Evolutionary conservation across 2,113 vertebrate species (phyloP).

Genomic region (Hippotragus niger): DNA sequence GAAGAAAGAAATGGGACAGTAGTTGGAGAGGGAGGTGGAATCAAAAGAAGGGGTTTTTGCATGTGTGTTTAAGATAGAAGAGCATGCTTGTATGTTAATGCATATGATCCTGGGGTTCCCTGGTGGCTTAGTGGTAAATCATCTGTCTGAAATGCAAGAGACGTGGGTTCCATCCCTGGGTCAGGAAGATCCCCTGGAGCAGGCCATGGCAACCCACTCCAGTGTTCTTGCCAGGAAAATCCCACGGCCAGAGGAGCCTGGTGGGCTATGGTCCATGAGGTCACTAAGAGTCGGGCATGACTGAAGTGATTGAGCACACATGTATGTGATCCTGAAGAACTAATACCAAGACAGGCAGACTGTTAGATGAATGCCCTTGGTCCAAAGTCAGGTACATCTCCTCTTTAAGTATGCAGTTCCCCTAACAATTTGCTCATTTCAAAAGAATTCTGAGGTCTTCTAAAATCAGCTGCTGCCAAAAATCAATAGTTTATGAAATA

Average conservation of each 20-base stretch:
- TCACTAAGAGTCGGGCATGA: neutral
- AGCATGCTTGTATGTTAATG: neutral
- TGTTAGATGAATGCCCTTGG: neutral
- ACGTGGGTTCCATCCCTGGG: neutral
- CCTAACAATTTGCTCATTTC: neutral
- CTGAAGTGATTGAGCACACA: neutral
- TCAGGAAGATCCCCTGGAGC: neutral
- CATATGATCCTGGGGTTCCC: neutral
- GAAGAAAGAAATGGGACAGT: neutral
- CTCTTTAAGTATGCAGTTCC: neutral
- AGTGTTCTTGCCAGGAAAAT: neutral
- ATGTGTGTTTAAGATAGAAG: neutral
- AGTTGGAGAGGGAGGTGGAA: neutral
- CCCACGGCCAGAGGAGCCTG: neutral
- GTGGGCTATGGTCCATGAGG: neutral
- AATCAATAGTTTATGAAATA: neutral
- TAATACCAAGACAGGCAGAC: neutral
- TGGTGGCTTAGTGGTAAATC: neutral
- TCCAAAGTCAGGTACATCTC: neutral
- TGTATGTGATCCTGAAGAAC: neutral
- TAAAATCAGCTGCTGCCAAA: neutral
- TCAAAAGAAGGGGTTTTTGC: neutral
- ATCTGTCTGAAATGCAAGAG: neutral
- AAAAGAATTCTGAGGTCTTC: neutral
- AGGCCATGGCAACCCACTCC: neutral